phyloP scores from a whole-genome alignment of 2,113 vertebrate species.

The Octodon degus region DNA sequence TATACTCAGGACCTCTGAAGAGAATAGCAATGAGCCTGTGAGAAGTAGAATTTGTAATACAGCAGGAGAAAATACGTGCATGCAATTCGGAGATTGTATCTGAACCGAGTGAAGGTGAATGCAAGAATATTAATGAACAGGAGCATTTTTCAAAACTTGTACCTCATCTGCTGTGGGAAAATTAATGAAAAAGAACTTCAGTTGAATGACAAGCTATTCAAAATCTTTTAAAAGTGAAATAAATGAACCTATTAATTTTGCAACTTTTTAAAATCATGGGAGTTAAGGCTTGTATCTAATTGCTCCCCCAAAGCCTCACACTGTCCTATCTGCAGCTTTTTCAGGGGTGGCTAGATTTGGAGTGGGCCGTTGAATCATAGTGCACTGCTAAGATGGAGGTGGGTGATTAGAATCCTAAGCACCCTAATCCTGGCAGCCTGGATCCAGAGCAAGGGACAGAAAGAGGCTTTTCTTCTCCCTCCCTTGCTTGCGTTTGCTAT shows the following conservation, averaged over 20 bases:
- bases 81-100: neutral
- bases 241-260: neutral
- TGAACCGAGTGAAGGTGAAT: neutral
- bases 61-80: neutral
- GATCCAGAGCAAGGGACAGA: neutral
- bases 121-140: neutral
- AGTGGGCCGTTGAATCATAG: neutral
- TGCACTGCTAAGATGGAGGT: neutral
- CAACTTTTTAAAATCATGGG: neutral
- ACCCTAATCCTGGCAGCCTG: neutral
- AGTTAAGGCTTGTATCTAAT: neutral
- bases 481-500: neutral
- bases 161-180: neutral
- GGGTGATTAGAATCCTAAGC: neutral
- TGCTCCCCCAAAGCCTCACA: neutral
- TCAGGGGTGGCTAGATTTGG: neutral
- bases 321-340: neutral
- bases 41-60: conserved; percentile 41
- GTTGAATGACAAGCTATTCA: neutral
- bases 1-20: conserved; percentile 2
- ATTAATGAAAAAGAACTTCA: neutral
- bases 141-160: neutral
- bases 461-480: neutral
- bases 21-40: conserved; percentile 44
- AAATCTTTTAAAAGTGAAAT: neutral